Conservation (phyloP, 2,113 vertebrate species). For the Nyctibius bracteatus region DNA sequence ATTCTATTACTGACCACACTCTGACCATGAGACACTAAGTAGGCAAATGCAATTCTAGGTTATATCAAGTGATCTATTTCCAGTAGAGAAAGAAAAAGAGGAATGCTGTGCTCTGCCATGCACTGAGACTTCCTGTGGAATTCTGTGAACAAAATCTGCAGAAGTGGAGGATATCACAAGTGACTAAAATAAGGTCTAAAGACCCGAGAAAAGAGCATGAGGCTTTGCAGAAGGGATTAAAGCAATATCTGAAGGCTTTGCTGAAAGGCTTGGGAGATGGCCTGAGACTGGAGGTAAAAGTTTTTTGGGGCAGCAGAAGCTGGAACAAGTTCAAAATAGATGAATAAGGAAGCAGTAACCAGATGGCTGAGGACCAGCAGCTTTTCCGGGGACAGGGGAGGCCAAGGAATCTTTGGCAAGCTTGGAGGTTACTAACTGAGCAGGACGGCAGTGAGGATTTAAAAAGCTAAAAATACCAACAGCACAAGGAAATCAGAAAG, state of each 20-base stretch:
- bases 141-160: constrained; percentile 50
- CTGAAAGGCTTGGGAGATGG: constrained; percentile 51
- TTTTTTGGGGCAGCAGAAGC: constrained; percentile 39
- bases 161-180: constrained; percentile 44
- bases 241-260: constrained; percentile 48
- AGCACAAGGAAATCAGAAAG: constrained; percentile 56
- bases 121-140: constrained; percentile 54
- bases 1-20: neutral
- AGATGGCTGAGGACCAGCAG: constrained; percentile 61
- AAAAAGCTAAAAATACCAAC: constrained; percentile 63
- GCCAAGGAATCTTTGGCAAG: constrained; percentile 66
- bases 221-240: constrained; percentile 52
- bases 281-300: constrained; percentile 48
- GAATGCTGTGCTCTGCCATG: constrained; percentile 46
- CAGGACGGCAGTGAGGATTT: constrained; percentile 23
- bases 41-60: constrained; percentile 26
- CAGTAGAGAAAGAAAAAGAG: constrained; percentile 21
- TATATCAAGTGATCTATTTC: constrained; percentile 34
- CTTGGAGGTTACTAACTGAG: constrained; percentile 53
- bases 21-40: neutral
- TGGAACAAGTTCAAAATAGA: constrained; percentile 50
- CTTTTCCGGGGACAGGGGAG: constrained; percentile 60
- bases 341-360: constrained; percentile 66
- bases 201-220: constrained; percentile 31
- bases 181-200: constrained; percentile 42